These are phyloP conservation scores for Hemicordylus capensis DNA, from an alignment of 2,113 vertebrate genomes.

Conservation along the genomic window DNA sequence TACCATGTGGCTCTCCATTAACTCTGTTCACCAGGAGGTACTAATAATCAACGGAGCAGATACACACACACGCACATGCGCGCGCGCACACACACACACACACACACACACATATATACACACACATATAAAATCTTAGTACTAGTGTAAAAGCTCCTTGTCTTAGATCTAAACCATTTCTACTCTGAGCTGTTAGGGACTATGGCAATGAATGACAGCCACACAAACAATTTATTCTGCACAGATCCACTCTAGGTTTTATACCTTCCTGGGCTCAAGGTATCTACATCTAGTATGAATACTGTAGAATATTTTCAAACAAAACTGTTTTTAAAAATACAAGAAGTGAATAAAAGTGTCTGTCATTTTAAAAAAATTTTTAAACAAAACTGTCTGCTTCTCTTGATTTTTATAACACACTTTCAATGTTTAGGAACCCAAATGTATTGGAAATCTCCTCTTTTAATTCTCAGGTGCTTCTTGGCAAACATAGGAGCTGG, in stretches of 20 bases:
- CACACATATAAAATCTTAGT: no score
- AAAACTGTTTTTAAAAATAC: background rate
- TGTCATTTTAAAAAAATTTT: background rate
- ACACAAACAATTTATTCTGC: background rate
- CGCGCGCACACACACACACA: no score
- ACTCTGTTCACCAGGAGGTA: background rate
- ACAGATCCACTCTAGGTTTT: background rate
- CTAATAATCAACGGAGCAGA: background rate
- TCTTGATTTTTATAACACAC: background rate
- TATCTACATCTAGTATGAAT: background rate
- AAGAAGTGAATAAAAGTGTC: background rate
- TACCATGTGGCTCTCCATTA: background rate
- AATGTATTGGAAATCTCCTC: background rate
- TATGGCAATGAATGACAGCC: background rate
- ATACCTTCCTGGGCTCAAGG: background rate
- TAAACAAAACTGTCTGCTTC: background rate
- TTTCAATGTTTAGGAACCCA: background rate
- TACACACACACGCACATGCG: no score
- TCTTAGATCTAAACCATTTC: background rate
- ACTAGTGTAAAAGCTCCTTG: background rate
- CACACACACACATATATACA: no score
- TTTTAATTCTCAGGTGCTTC: background rate
- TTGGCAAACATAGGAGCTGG: background rate
- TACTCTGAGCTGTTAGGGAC: background rate
- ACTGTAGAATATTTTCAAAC: background rate